Evolutionary conservation across 2,113 vertebrate species (phyloP).

Genomic region (Arothron firmamentum): DNA sequence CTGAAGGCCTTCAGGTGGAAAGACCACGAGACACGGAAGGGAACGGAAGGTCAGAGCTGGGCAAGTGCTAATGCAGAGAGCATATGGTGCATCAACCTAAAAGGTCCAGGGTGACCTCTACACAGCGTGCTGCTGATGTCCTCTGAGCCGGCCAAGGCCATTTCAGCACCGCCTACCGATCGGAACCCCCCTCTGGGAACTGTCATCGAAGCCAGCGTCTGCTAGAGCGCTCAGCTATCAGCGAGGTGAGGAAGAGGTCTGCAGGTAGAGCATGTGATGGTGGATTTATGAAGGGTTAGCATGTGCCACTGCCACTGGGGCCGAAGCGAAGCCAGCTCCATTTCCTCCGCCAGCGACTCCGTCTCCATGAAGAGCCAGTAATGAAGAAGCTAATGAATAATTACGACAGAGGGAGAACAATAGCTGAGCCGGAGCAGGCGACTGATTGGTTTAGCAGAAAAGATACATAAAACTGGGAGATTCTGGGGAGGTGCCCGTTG

Average conservation of each 20-base stretch:
- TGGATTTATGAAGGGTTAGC: conserved; percentile 57
- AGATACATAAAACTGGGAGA: conserved; percentile 48
- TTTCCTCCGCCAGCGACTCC: conserved; percentile 44
- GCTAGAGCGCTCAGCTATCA: conserved; percentile 63
- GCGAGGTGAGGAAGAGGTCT: conserved; percentile 45
- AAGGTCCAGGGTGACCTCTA: conserved; percentile 30
- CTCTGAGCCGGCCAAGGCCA: conserved; percentile 52
- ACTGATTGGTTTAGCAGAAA: conserved; percentile 61
- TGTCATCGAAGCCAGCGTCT: conserved; percentile 64
- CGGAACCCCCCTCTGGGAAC: conserved; percentile 53
- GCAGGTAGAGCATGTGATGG: conserved; percentile 66
- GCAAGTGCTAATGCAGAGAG: conserved; percentile 61
- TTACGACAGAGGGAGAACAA: conserved; percentile 54
- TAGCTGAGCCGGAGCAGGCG: conserved; percentile 42
- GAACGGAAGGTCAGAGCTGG: conserved; percentile 39
- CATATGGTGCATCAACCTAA: conserved; percentile 59
- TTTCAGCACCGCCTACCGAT: conserved; percentile 53
- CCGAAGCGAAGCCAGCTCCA: conserved; percentile 26
- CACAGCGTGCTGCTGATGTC: conserved; percentile 42
- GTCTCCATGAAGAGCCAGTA: conserved; percentile 61
- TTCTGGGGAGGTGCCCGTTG: conserved; percentile 47
- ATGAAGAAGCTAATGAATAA: conserved; percentile 61
- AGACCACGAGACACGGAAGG: conserved; percentile 42
- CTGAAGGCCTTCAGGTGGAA: conserved; percentile 52
- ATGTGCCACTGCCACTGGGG: conserved; percentile 45